These are phyloP conservation scores for Ceratosolen fusciceps DNA, from an alignment of 1,140 invertebrate species.

Conservation along the genomic window DNA sequence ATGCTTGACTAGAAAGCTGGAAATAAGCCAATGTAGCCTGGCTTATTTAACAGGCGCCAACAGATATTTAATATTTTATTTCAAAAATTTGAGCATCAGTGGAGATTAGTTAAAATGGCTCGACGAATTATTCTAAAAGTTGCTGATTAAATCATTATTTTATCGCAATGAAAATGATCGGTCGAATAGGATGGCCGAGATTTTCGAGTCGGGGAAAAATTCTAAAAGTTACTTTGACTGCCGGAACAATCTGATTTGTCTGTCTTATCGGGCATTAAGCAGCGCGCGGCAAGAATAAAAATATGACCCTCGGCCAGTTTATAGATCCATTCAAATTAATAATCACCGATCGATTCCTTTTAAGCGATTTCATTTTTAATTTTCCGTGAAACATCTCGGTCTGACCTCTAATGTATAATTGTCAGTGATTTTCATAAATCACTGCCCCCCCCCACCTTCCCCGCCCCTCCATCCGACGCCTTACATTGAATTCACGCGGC, in stretches of 20 bases:
- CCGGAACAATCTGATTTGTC: background rate
- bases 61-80: too few relatives aligned
- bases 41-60: background rate
- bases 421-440: constrained; percentile 45
- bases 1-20: background rate
- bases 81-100: too few relatives aligned
- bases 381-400: background rate
- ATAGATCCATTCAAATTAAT: constrained; percentile 44
- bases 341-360: constrained; percentile 40
- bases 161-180: background rate
- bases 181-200: background rate
- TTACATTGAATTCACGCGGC: constrained; percentile 44
- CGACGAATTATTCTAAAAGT: background rate
- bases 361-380: constrained; percentile 26
- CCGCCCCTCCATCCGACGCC: too few relatives aligned
- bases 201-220: background rate
- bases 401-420: constrained; percentile 35
- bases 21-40: background rate
- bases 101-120: background rate
- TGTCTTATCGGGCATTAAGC: constrained; percentile 14
- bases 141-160: background rate
- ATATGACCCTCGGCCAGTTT: background rate
- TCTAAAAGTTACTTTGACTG: background rate
- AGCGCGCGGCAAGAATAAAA: background rate
- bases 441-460: background rate